phyloP scores from a whole-genome alignment of 2,113 vertebrate species.

The Caretta caretta region DNA sequence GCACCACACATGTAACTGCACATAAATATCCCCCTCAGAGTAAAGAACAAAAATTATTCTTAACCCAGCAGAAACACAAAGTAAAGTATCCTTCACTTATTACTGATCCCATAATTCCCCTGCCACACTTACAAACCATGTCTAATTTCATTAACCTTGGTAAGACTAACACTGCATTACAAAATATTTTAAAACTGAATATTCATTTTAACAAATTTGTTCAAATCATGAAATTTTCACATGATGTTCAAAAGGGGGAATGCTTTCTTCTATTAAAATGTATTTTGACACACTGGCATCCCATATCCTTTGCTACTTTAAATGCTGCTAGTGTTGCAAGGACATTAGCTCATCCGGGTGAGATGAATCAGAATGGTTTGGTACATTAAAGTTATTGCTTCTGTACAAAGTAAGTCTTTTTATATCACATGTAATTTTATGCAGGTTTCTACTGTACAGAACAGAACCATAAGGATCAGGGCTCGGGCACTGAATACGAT shows the following conservation, averaged over 20 bases:
- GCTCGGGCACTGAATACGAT: background rate
- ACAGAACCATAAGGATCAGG: background rate
- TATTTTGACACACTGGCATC: background rate
- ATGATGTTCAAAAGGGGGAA: background rate
- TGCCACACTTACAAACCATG: background rate
- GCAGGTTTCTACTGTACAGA: background rate
- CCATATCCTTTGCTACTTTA: background rate
- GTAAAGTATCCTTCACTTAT: constrained; percentile 6
- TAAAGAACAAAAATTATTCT: background rate
- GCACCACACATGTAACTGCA: background rate
- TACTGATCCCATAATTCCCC: constrained; percentile 1
- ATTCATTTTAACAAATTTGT: background rate
- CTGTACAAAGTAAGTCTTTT: constrained; percentile 2
- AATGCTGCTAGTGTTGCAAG: background rate
- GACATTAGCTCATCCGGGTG: background rate
- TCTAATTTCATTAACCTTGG: constrained; percentile 33
- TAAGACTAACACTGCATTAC: background rate
- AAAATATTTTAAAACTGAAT: background rate
- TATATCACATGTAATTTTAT: constrained; percentile 9
- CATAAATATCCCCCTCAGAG: background rate
- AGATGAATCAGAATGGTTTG: background rate
- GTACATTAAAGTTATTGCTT: background rate
- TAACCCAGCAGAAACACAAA: background rate
- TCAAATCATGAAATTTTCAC: background rate
- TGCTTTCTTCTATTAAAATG: background rate